Evolutionary conservation across 2,113 vertebrate genomes (phyloP).

Genomic region (Larimichthys crocea): DNA sequence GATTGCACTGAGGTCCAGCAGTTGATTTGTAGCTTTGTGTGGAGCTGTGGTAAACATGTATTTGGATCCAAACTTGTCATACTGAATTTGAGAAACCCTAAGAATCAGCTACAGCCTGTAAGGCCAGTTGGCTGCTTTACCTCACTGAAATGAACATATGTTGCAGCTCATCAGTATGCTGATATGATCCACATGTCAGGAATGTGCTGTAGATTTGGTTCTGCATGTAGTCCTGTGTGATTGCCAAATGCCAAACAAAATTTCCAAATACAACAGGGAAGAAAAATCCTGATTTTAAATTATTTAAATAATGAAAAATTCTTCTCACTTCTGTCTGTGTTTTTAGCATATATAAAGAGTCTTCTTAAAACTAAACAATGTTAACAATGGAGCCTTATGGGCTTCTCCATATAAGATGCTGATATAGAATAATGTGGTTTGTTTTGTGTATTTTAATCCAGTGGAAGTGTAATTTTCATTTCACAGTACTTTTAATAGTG

Average conservation of each 20-base stretch:
- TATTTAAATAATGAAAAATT: too few relatives aligned
- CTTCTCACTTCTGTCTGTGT: too few relatives aligned
- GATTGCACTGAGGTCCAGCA: conserved; percentile 24
- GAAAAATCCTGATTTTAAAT: neutral
- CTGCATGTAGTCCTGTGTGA: neutral
- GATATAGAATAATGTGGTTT: neutral
- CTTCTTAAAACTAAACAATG: neutral
- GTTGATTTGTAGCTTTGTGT: conserved; percentile 18
- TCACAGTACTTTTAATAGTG: neutral
- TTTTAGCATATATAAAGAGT: neutral
- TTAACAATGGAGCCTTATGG: neutral
- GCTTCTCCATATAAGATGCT: neutral
- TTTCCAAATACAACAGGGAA: neutral
- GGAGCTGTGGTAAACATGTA: conserved; percentile 9
- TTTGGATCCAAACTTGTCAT: conserved; percentile 14
- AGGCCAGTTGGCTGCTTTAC: conserved; percentile 14
- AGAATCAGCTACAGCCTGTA: neutral
- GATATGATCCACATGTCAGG: conserved; percentile 3
- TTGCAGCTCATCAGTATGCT: conserved; percentile 6
- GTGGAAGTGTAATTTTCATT: neutral
- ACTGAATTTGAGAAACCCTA: conserved; percentile 6
- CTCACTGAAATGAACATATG: neutral
- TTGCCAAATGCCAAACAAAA: neutral
- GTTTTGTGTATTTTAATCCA: neutral
- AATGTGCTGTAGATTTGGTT: conserved; percentile 26